phyloP scores from a whole-genome alignment of 2,797 vertebrate species.

The Sebastes aleutianus region DNA sequence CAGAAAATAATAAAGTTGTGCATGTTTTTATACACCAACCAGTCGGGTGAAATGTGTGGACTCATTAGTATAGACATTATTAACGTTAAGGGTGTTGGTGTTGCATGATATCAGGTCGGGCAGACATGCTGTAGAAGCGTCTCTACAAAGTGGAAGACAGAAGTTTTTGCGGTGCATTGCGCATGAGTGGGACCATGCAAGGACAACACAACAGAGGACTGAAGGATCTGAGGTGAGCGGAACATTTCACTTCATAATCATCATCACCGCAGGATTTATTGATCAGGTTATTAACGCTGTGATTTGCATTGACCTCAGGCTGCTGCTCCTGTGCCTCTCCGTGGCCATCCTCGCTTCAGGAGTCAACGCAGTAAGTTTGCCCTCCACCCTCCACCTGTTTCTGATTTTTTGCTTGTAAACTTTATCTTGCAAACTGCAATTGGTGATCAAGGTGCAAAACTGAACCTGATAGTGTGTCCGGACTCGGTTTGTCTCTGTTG shows the following conservation, averaged over 20 bases:
- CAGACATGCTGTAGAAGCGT: constrained; percentile 74
- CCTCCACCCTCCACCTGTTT: background rate
- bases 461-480: background rate
- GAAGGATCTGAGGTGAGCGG: constrained; percentile 60
- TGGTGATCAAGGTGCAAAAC: background rate
- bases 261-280: background rate
- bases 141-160: constrained; percentile 35
- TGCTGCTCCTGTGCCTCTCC: constrained; percentile 73
- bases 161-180: constrained; percentile 62
- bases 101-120: constrained; percentile 33
- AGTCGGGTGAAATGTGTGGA: background rate
- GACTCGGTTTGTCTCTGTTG: background rate
- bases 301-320: constrained; percentile 58
- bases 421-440: background rate
- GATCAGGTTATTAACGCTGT: background rate
- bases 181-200: constrained; percentile 74
- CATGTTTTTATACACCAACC: background rate
- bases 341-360: constrained; percentile 64
- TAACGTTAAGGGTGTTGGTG: background rate
- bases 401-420: background rate
- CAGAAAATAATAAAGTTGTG: background rate
- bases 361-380: constrained; percentile 79
- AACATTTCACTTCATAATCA: background rate
- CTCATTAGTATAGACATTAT: background rate
- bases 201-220: constrained; percentile 39